A percentile compares a stretch with the other conserved stretches of the same genome.
These are phyloP conservation scores for Ochotona curzoniae DNA, from an alignment of 2,113 vertebrate genomes.

Conservation along the genomic window DNA sequence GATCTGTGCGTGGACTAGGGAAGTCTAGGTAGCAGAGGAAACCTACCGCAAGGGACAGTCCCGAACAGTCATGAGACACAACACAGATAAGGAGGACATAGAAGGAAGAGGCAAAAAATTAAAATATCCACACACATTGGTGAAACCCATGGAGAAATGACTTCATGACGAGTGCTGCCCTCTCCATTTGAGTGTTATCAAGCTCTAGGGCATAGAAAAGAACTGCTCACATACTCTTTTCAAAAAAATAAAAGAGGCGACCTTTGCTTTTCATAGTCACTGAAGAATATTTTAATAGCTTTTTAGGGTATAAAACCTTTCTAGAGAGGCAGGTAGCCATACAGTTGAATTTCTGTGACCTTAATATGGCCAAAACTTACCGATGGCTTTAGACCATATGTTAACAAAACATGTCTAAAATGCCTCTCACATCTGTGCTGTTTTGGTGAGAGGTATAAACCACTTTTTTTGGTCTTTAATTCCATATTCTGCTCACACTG, in stretches of 20 bases:
- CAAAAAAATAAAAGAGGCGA: not conserved
- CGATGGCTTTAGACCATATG: not conserved
- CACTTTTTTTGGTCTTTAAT: not conserved
- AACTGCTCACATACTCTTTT: not conserved
- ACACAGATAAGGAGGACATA: slow-evolving; percentile 99
- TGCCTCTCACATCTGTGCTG: not conserved
- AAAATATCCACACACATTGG: slow-evolving; percentile 96
- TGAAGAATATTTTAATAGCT: not conserved
- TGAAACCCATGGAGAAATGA: slow-evolving; percentile 93
- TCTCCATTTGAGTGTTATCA: not conserved
- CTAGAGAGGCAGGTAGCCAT: not conserved
- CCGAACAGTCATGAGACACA: slow-evolving; percentile 99
- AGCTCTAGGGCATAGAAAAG: not conserved
- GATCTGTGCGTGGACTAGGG: slow-evolving; percentile 92
- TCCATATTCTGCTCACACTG: not conserved
- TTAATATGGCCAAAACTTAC: slow-evolving; percentile 9
- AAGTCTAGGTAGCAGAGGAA: slow-evolving; percentile 94
- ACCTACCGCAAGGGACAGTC: slow-evolving; percentile 99
- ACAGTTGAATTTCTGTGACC: slow-evolving; percentile 49
- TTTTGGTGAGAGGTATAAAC: not conserved
- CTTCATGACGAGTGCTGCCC: slow-evolving; percentile 40
- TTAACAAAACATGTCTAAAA: slow-evolving; percentile 35
- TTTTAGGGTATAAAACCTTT: slow-evolving; percentile 15
- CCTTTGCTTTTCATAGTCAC: not conserved
- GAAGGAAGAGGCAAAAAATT: slow-evolving; percentile 99